Conservation (phyloP, 2,113 vertebrate species). For the Sebastes fasciatus region DNA sequence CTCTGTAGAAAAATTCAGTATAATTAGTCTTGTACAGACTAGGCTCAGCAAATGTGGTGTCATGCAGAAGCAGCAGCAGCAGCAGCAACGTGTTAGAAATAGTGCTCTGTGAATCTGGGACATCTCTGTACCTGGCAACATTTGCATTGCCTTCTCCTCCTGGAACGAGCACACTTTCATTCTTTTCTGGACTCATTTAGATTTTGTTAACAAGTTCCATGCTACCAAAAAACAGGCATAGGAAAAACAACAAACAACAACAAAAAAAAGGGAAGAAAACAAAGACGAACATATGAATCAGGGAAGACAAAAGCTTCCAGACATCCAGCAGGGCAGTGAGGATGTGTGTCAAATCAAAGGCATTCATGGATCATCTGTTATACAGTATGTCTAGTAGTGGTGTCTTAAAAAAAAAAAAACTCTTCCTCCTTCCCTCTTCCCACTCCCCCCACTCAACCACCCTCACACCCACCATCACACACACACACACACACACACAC, state of each 20-base stretch:
- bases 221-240: neutral
- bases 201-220: conserved; percentile 48
- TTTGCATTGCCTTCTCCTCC: conserved; percentile 52
- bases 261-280: conserved; percentile 3
- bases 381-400: conserved; percentile 62
- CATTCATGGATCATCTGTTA: conserved; percentile 70
- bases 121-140: conserved; percentile 70
- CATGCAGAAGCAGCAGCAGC: conserved; percentile 43
- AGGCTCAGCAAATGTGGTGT: conserved; percentile 36
- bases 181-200: conserved; percentile 61
- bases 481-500: conserved; percentile 30
- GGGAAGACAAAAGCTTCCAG: conserved; percentile 56
- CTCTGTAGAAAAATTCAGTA: neutral
- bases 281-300: conserved; percentile 37
- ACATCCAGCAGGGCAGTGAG: conserved; percentile 66
- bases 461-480: neutral
- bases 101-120: conserved; percentile 66
- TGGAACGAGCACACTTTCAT: conserved; percentile 57
- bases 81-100: conserved; percentile 33
- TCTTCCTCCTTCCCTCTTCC: neutral
- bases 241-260: neutral
- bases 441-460: conserved; percentile 16
- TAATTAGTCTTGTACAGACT: conserved; percentile 17
- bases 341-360: conserved; percentile 77
- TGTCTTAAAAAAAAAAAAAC: conserved; percentile 45